Percentiles rank a stretch among this genome's conserved stretches.
Conservation (phyloP, 2,113 vertebrate genomes). For the Cheirogaleus medius region DNA sequence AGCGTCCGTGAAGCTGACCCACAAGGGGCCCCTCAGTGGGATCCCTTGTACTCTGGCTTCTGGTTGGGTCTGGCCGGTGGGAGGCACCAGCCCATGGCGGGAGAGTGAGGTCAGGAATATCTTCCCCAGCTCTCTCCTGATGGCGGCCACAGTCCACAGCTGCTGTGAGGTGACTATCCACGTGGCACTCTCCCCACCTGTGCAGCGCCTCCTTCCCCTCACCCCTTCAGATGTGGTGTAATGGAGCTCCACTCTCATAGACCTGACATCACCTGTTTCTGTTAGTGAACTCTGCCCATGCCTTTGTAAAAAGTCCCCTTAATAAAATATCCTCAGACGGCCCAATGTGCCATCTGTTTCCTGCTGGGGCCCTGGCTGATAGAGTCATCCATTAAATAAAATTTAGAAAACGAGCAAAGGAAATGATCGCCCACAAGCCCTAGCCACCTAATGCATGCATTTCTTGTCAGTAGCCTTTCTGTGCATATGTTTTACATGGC, state of each 20-base stretch:
- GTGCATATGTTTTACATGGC: too few species aligned
- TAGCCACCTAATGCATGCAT: neutral
- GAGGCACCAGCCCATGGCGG: neutral
- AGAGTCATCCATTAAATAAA: conserved; percentile 28
- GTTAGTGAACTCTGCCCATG: neutral
- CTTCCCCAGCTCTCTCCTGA: neutral
- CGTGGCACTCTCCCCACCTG: neutral
- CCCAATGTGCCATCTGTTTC: neutral
- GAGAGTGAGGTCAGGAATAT: neutral
- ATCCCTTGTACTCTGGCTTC: neutral
- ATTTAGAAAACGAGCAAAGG: conserved; percentile 34
- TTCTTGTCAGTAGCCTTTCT: neutral
- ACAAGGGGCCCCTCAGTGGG: accelerated
- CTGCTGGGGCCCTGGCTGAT: neutral
- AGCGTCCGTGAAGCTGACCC: neutral
- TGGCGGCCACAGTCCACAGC: neutral
- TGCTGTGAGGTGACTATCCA: neutral
- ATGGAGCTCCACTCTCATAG: neutral
- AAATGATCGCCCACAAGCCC: conserved; percentile 8
- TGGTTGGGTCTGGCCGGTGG: neutral
- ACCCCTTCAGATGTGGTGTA: neutral
- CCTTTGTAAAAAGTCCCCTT: conserved; percentile 4
- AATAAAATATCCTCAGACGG: conserved; percentile 18
- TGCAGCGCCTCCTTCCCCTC: neutral
- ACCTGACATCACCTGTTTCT: neutral